Evolutionary conservation across 1,140 invertebrate genomes (phyloP).

Genomic region (Bathynomus jamesi): DNA sequence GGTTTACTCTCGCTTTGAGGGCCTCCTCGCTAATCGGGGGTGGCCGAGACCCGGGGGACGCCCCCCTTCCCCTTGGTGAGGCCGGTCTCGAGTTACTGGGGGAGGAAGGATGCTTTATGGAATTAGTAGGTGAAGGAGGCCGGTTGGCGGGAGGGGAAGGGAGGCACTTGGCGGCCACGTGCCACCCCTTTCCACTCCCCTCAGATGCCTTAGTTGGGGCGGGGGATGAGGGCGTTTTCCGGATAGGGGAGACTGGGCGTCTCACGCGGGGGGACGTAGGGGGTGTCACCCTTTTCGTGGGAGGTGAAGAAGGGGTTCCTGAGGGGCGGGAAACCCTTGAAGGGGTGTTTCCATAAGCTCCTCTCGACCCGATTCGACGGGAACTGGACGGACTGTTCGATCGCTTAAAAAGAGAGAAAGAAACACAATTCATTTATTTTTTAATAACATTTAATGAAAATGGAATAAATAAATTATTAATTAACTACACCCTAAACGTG

Average conservation of each 20-base stretch:
- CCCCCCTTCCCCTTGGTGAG: slow-evolving; percentile 28
- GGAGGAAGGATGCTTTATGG: neutral
- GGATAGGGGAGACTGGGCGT: neutral
- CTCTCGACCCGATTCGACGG: neutral
- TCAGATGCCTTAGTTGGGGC: neutral
- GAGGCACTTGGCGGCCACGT: neutral
- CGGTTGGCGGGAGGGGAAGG: neutral
- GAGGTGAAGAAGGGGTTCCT: neutral
- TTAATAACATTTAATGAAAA: neutral
- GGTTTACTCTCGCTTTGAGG: slow-evolving; percentile 42
- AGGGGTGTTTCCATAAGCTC: neutral
- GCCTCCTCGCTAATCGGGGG: slow-evolving; percentile 37
- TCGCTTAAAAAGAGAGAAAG: neutral
- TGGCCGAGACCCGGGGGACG: slow-evolving; percentile 25
- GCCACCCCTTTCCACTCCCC: neutral
- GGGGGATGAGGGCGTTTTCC: neutral
- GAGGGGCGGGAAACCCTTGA: neutral
- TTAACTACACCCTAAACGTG: neutral
- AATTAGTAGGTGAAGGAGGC: neutral
- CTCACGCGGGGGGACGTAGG: neutral
- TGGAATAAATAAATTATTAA: neutral
- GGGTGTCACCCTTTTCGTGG: neutral
- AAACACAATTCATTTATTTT: neutral
- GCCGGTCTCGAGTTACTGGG: neutral
- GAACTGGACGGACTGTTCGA: neutral